Base-by-base conservation (phyloP, 2,113 vertebrate genomes). In the Myxocyprinus asiaticus region DNA sequence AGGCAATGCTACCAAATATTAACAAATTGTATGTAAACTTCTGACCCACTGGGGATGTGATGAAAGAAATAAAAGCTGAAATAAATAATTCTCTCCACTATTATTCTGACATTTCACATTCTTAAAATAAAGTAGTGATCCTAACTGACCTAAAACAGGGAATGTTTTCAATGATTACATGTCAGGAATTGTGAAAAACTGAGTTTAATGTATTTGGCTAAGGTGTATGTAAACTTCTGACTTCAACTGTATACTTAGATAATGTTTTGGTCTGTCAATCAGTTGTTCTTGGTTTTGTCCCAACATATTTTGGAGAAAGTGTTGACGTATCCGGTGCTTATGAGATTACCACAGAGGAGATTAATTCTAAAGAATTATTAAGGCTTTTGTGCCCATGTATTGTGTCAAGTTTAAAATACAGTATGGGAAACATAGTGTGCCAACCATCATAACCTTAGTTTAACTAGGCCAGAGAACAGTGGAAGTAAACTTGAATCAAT, bases 371-470 rank as follows among this genome's bases (percentile, higher is more conserved):
- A n/a, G n/a, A n/a, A n/a, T n/a, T n/a, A n/a, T n/a, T n/a, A 68
- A 79, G 79, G 76, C 66, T 51, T 83, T 78, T 70, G 67, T 78
- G 44, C 58, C 70, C 56, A 77, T 51, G 69, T 68, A 55, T 84
- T 81, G 75, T 78, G 81, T 83, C 55, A 76, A 11, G 45, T 79
- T 83, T 79, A 61, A 83, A 84, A 66, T 72, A 80, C 77, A 68
- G 58, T 63, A 58, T 63, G 15, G 64, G 83, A 80, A 84, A 76
- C 71, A 65, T 11, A 42, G 73, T 64, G 76, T 58, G 87, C 90
- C 89, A 90, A 92, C 82, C 81, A 83, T 87, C 82, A 86, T 85
- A 88, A 82, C 70, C 77, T 83, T 77, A 67, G 81, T 90, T 90
- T 88, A 83, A 79, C 77, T 91, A 90, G 89, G 90, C 85, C 80